These are phyloP conservation scores for Nephrotoma guestfalica DNA, from an alignment of 2,888 invertebrate species.

Conservation along the genomic window DNA sequence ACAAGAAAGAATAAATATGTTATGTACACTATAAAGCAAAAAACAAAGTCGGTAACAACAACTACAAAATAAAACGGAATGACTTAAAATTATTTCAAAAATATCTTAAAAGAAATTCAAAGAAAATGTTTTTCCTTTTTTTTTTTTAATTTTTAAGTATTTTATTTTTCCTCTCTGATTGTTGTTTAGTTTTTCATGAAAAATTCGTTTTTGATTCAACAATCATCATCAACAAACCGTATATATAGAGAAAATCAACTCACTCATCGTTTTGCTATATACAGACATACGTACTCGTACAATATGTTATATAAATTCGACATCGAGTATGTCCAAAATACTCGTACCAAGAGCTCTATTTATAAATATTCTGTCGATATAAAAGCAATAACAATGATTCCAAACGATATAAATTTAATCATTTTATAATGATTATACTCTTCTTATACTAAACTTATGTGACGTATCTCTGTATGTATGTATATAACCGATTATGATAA, in stretches of 20 bases:
- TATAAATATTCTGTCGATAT: neutral
- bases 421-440: neutral
- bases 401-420: neutral
- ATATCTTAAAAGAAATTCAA: neutral
- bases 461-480: neutral
- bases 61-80: neutral
- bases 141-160: neutral
- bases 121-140: neutral
- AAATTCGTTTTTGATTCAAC: neutral
- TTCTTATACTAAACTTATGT: neutral
- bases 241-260: neutral
- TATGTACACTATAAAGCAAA: neutral
- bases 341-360: neutral
- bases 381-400: neutral
- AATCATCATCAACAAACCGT: neutral
- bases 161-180: neutral
- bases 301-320: neutral
- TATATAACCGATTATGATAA: neutral
- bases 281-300: neutral
- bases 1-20: neutral
- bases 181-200: neutral
- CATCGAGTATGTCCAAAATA: neutral
- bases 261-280: neutral
- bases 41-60: neutral
- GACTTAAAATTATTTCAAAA: neutral